Base-by-base conservation (phyloP, 30 jellyfish, hydroid and myxozoan species). In the Pseudorhiza aurosa region DNA sequence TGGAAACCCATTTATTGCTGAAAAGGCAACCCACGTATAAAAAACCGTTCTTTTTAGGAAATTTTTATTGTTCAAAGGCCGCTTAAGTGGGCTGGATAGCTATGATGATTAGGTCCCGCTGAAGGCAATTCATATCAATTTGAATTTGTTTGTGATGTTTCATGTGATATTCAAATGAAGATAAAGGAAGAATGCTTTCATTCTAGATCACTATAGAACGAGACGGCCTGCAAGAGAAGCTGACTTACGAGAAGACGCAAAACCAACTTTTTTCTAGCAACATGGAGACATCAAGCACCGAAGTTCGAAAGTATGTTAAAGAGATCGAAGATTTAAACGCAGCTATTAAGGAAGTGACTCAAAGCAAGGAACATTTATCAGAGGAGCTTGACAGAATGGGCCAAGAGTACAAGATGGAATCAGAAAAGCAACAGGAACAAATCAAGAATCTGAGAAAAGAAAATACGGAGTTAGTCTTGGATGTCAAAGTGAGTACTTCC, bases 261-360 rank as follows among this genome's bases (percentile, higher is more conserved):
- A 80, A 57, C 58, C 76, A 80, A 33, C 36, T 49, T 12, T 76
- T 80, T 0, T 62, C 71, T 21, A 77, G 65, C 51, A 80, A 35
- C 36, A 24, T 80, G 32, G 84, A 80, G 11, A 26, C 77, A 15
- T 31, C 71, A 25, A 65, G 50, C 36, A 37, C 77, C 32, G 91
- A 68, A 37, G 27, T 36, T 32, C 49, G 77, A 31, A 80, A 80
- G 29, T 73, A 65, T n/a, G 5, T 49, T 0, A 32, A 73, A 51
- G 91, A 80, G 22, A 46, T 80, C 8, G 91, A 80, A 19, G 68
- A 25, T 37, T 37, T 80, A 11, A 80, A 71, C 44, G 65, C 91
- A 0, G 77, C 65, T 26, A 7, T 80, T 28, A 58, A 19, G 1
- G 77, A 80, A 51, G 14, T 80, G 26, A 29, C 77, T 21, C 40